A percentile compares a stretch with the other conserved stretches of the same genome.
phyloP scores from a whole-genome alignment of 2,113 vertebrate genomes.

The Ochotona princeps region DNA sequence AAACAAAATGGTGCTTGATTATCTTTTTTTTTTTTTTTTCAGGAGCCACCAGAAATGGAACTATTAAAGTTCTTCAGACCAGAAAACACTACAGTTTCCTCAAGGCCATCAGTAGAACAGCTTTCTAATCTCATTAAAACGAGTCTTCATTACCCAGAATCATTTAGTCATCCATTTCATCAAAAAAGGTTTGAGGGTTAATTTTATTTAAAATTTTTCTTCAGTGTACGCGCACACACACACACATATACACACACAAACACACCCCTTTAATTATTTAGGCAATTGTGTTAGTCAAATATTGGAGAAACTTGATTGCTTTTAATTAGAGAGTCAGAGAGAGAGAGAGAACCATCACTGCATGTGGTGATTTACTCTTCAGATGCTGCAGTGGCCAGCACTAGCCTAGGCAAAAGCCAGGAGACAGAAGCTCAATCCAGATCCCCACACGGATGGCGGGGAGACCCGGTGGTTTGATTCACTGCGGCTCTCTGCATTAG shows the following conservation, averaged over 20 bases:
- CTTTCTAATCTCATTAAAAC: conserved; percentile 96
- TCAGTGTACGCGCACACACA: not conserved
- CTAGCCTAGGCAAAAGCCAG: no score
- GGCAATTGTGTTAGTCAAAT: conserved; percentile 6
- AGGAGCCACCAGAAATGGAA: conserved; percentile 95
- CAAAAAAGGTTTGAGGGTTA: conserved; percentile 90
- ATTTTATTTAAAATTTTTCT: conserved; percentile 41
- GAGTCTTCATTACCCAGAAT: conserved; percentile 95
- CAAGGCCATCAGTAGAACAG: conserved; percentile 90
- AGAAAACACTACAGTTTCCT: conserved; percentile 88
- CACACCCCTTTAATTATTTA: not conserved
- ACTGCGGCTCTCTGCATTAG: no score
- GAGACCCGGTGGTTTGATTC: no score
- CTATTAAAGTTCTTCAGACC: conserved; percentile 93
- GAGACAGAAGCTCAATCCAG: no score
- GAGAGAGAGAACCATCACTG: no score
- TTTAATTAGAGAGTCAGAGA: no score
- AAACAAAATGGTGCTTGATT: not conserved
- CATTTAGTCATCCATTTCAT: conserved; percentile 92
- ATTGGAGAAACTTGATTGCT: not conserved
- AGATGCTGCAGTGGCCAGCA: no score
- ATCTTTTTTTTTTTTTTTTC: conserved; percentile 57
- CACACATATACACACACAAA: no score
- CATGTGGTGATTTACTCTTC: no score
- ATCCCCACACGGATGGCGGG: no score